Conservation (phyloP, 2,888 invertebrate genomes). For the Dascillus cervinus region DNA sequence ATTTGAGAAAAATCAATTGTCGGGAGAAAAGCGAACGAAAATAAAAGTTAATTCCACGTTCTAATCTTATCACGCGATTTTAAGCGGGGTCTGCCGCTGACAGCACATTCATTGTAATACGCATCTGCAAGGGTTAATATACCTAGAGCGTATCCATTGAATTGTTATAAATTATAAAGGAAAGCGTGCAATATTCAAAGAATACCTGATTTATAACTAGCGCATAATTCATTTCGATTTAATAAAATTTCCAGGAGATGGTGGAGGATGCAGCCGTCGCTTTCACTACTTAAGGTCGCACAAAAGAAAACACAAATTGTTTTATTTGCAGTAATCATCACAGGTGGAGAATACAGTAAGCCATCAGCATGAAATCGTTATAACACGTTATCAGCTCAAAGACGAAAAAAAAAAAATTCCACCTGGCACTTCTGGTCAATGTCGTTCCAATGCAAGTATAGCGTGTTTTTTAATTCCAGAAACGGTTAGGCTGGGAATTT, state of each 20-base stretch:
- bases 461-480: too few species aligned
- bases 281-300: constrained; percentile 1
- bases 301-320: neutral
- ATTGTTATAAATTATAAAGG: constrained; percentile 15
- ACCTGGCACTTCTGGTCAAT: too few species aligned
- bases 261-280: neutral
- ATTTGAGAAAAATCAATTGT: too few species aligned
- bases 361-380: too few species aligned
- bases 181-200: constrained; percentile 14
- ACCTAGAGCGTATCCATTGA: constrained; percentile 14
- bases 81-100: constrained; percentile 12
- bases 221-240: constrained; percentile 7
- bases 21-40: too few species aligned
- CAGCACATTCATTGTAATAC: constrained; percentile 16
- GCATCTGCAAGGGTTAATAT: constrained; percentile 15
- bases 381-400: too few species aligned
- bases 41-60: too few species aligned
- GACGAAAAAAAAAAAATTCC: too few species aligned
- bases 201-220: constrained; percentile 13
- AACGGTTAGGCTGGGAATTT: too few species aligned
- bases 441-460: too few species aligned
- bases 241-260: constrained; percentile 1
- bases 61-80: constrained; percentile 12
- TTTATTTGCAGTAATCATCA: too few species aligned
- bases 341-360: too few species aligned